Evolutionary conservation across 2,797 vertebrate species (phyloP).

Genomic region (Leuciscus waleckii): DNA sequence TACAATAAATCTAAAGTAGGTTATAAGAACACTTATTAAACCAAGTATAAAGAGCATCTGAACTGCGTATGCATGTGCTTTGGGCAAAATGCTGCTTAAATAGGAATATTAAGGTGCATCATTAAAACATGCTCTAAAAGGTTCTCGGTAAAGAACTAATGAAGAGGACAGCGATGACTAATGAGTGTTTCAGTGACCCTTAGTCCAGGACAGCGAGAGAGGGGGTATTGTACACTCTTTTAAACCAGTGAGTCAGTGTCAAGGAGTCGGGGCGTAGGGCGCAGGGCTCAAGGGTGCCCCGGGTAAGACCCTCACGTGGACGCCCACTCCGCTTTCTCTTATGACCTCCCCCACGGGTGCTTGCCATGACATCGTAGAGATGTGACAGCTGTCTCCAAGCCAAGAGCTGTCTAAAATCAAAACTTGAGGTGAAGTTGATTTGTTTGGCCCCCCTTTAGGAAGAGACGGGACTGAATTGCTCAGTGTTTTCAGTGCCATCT

Average conservation of each 20-base stretch:
- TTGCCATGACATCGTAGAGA: slow-evolving; percentile 79
- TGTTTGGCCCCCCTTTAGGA: background rate
- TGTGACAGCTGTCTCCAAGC: slow-evolving; percentile 82
- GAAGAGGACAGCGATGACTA: slow-evolving; percentile 74
- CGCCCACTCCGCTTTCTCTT: slow-evolving; percentile 61
- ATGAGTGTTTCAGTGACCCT: slow-evolving; percentile 69
- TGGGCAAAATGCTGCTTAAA: slow-evolving; percentile 69
- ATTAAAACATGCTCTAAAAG: slow-evolving; percentile 62
- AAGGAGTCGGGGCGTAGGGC: slow-evolving; percentile 22
- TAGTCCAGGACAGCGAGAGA: slow-evolving; percentile 62
- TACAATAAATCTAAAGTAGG: background rate
- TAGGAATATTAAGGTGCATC: slow-evolving; percentile 66
- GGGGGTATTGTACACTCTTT: slow-evolving; percentile 47
- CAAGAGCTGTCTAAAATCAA: slow-evolving; percentile 70
- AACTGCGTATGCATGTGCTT: slow-evolving; percentile 51
- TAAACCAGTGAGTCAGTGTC: slow-evolving; percentile 70
- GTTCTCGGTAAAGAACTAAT: slow-evolving; percentile 69
- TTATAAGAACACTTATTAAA: background rate
- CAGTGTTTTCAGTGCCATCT: background rate
- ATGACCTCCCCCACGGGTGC: slow-evolving; percentile 72
- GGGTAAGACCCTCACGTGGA: slow-evolving; percentile 70
- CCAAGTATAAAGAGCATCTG: background rate
- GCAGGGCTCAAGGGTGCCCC: slow-evolving; percentile 72
- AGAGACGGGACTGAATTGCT: background rate
- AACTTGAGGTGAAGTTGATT: slow-evolving; percentile 35